Evolutionary conservation across 2,888 invertebrate genomes (phyloP).

Genomic region (Falcaria lacertinaria): DNA sequence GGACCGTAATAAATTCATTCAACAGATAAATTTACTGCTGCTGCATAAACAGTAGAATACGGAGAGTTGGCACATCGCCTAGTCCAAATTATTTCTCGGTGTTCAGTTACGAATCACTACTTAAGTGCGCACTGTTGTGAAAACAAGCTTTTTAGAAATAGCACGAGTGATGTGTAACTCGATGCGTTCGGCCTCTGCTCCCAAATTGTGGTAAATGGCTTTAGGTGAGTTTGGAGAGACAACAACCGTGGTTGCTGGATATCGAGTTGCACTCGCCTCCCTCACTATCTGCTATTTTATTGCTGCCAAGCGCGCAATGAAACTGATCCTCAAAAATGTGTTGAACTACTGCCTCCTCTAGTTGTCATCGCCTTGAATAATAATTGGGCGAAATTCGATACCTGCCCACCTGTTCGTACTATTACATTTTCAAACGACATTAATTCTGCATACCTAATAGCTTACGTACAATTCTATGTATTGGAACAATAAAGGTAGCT

Average conservation of each 20-base stretch:
- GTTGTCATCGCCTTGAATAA: conserved; percentile 41
- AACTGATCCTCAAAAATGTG: conserved; percentile 20
- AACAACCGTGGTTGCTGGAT: conserved; percentile 48
- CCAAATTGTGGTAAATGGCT: conserved; percentile 68
- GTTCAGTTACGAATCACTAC: conserved; percentile 64
- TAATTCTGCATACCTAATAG: not conserved
- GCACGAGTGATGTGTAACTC: conserved; percentile 55
- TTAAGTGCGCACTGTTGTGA: conserved; percentile 71
- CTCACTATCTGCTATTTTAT: conserved; percentile 33
- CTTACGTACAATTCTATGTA: conserved; percentile 2
- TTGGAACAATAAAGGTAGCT: conserved; percentile 7
- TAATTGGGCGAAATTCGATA: conserved; percentile 42
- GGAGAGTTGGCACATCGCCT: conserved; percentile 63
- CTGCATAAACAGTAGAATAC: conserved; percentile 19
- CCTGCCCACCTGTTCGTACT: conserved; percentile 34
- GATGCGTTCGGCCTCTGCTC: conserved; percentile 66
- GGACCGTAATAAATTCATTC: not conserved
- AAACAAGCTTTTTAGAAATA: conserved; percentile 78
- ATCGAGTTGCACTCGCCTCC: conserved; percentile 33
- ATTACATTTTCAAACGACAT: conserved; percentile 4
- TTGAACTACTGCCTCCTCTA: conserved; percentile 20
- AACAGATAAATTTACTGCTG: conserved; percentile 10
- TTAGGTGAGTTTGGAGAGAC: conserved; percentile 68
- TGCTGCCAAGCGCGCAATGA: conserved; percentile 21
- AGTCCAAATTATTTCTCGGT: conserved; percentile 49